Evolutionary conservation across 1,140 invertebrate genomes (phyloP).

Genomic region (Ladona fulva): DNA sequence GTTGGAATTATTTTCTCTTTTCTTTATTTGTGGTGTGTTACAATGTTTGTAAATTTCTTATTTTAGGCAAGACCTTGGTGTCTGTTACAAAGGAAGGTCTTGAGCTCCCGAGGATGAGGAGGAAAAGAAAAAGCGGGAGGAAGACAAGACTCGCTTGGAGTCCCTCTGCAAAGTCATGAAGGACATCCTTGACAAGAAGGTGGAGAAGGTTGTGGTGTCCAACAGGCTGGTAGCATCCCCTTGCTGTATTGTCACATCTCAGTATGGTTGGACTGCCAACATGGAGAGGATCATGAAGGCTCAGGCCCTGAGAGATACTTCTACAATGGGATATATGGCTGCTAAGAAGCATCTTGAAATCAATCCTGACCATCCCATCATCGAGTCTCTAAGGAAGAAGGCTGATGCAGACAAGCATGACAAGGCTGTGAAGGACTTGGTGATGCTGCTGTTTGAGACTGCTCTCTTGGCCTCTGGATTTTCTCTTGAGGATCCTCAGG

Average conservation of each 20-base stretch:
- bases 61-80: conserved; percentile 76
- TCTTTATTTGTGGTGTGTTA: neutral
- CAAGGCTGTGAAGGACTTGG: conserved; percentile 90
- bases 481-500: conserved; percentile 78
- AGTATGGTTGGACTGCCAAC: conserved; percentile 98
- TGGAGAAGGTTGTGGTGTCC: conserved; percentile 93
- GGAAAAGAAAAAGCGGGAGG: conserved; percentile 95
- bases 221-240: conserved; percentile 92
- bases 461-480: conserved; percentile 85
- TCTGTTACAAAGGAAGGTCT: conserved; percentile 97
- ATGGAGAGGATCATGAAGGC: conserved; percentile 99
- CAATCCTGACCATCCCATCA: conserved; percentile 93
- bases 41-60: neutral
- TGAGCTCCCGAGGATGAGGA: conserved; percentile 92
- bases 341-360: conserved; percentile 96
- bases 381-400: conserved; percentile 82
- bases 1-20: neutral
- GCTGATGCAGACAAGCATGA: conserved; percentile 94
- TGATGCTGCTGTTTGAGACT: conserved; percentile 86
- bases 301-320: conserved; percentile 86
- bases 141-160: conserved; percentile 90
- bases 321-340: conserved; percentile 98
- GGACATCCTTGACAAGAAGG: conserved; percentile 94
- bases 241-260: conserved; percentile 98
- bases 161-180: conserved; percentile 96